A percentile compares a stretch with the other conserved stretches of the same genome.
Conservation (phyloP, 23 tunicate genomes). For the Trididemnum miniatum region DNA sequence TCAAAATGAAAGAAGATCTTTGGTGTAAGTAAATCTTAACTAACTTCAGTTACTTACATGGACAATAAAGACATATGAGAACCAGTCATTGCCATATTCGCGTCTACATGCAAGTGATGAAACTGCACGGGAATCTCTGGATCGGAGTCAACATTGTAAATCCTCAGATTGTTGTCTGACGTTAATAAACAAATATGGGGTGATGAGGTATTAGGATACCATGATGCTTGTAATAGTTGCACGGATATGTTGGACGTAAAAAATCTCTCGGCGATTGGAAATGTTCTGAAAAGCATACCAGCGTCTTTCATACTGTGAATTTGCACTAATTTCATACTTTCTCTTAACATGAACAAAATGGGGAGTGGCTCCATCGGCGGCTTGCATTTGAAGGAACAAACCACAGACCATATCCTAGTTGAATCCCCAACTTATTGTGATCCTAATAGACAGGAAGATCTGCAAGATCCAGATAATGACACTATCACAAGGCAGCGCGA, state of each 20-base stretch:
- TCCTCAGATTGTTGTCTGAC: slow-evolving; percentile 70
- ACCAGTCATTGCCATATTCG: slow-evolving; percentile 42
- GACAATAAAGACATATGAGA: slow-evolving; percentile 51
- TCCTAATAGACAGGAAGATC: too few relatives aligned
- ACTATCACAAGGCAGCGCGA: too few relatives aligned
- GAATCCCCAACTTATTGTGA: too few relatives aligned
- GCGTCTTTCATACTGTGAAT: too few relatives aligned
- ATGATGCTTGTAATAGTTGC: slow-evolving; percentile 77
- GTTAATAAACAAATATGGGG: slow-evolving; percentile 65
- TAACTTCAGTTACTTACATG: slow-evolving; percentile 53
- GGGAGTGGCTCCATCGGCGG: too few relatives aligned
- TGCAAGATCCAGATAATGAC: too few relatives aligned
- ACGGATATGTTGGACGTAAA: slow-evolving; percentile 73
- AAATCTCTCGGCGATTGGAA: slow-evolving; percentile 80
- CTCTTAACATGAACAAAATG: too few relatives aligned
- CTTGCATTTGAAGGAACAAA: too few relatives aligned
- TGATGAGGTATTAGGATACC: slow-evolving; percentile 72
- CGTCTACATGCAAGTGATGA: slow-evolving; percentile 48
- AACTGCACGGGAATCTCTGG: slow-evolving; percentile 62
- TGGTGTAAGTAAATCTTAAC: too few relatives aligned
- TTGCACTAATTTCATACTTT: too few relatives aligned
- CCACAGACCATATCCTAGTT: too few relatives aligned
- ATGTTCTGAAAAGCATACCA: slow-evolving; percentile 31
- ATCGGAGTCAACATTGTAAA: slow-evolving; percentile 56
- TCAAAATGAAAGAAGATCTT: too few relatives aligned